Evolutionary conservation across 2,113 vertebrate species (phyloP).

Genomic region (Myotis davidii): DNA sequence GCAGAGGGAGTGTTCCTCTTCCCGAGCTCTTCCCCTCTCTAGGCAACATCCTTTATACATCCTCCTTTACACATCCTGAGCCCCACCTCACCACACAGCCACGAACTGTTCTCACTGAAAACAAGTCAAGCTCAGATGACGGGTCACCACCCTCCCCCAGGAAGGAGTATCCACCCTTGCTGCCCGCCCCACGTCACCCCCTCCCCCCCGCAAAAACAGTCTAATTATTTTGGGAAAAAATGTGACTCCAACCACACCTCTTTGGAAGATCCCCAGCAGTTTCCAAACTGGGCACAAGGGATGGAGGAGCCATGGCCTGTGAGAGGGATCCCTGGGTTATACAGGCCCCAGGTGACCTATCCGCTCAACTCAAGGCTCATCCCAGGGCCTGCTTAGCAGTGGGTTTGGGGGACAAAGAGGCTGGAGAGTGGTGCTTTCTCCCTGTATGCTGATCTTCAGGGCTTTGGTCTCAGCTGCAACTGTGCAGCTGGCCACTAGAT

Average conservation of each 20-base stretch:
- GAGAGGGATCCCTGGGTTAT: slow-evolving; percentile 38
- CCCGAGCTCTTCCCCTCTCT: background rate
- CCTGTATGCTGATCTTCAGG: slow-evolving; percentile 61
- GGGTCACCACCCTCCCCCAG: background rate
- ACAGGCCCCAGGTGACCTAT: slow-evolving; percentile 59
- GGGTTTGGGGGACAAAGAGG: slow-evolving; percentile 1
- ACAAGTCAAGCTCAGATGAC: background rate
- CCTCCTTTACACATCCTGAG: background rate
- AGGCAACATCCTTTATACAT: background rate
- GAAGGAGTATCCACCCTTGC: background rate
- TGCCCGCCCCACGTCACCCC: too few species aligned
- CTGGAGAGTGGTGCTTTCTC: background rate
- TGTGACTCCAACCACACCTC: background rate
- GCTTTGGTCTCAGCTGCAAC: slow-evolving; percentile 55
- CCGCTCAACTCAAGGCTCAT: slow-evolving; percentile 11
- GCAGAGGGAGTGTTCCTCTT: background rate
- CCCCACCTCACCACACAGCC: background rate
- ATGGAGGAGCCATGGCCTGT: slow-evolving; percentile 69
- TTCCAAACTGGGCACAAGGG: background rate
- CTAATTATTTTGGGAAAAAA: background rate
- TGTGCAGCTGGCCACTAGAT: background rate
- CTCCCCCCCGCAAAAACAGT: background rate
- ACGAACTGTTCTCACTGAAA: background rate
- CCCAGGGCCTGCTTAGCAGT: slow-evolving; percentile 2
- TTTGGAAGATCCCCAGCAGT: background rate